A percentile compares a stretch with the other conserved stretches of the same genome.
Evolutionary conservation across 2,113 vertebrate genomes (phyloP).

Genomic region (Mungos mungo): DNA sequence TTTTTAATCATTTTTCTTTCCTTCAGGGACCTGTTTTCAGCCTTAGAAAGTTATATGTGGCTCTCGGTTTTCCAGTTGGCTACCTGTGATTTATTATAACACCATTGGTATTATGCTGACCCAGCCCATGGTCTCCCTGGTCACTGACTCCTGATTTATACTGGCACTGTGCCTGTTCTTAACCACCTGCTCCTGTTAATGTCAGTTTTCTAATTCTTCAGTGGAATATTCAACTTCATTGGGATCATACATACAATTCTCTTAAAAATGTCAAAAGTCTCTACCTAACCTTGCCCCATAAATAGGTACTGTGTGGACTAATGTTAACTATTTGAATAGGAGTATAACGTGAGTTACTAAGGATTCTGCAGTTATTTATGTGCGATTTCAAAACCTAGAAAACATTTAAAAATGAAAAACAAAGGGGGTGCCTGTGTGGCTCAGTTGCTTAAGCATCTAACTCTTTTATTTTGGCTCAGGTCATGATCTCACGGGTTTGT

Average conservation of each 20-base stretch:
- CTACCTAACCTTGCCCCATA: neutral
- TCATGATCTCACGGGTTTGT: no score
- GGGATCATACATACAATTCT: neutral
- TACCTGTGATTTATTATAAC: neutral
- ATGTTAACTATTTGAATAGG: neutral
- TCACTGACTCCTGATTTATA: neutral
- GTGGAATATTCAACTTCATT: neutral
- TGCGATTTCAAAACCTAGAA: constrained; percentile 9
- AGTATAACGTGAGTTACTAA: neutral
- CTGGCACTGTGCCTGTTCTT: neutral
- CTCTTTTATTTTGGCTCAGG: no score
- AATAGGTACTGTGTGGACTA: neutral
- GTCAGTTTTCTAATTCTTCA: neutral
- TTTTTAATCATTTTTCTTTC: neutral
- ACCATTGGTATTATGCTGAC: neutral
- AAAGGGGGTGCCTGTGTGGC: no score
- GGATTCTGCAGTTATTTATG: neutral
- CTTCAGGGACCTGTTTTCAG: neutral
- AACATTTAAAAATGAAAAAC: neutral
- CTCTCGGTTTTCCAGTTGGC: neutral
- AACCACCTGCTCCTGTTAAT: neutral
- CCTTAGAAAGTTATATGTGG: neutral
- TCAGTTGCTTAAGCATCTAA: no score
- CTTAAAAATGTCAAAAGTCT: constrained; percentile 17
- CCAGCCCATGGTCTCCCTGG: neutral